These are phyloP conservation scores for Calyptommatus sinebrachiatus DNA, from an alignment of 2,113 vertebrate species.

Conservation along the genomic window DNA sequence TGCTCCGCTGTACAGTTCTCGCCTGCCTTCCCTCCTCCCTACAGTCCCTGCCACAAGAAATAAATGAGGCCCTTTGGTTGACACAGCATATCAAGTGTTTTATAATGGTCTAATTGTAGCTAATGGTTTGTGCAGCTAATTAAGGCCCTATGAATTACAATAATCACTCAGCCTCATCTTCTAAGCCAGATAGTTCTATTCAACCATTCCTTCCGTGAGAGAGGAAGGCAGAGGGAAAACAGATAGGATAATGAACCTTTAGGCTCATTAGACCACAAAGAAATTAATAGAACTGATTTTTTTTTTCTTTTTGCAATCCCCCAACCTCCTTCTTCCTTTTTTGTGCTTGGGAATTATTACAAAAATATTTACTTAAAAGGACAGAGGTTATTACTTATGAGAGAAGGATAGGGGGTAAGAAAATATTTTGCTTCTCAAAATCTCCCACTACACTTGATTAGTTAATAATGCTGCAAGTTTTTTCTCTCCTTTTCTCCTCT, in stretches of 20 bases:
- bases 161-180: constrained; percentile 96
- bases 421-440: background rate
- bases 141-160: constrained; percentile 99
- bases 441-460: background rate
- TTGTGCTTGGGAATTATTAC: constrained; percentile 35
- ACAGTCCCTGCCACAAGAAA: constrained; percentile 74
- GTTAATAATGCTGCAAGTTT: background rate
- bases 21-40: constrained; percentile 56
- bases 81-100: constrained; percentile 90
- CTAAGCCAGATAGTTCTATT: constrained; percentile 81
- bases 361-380: constrained; percentile 55
- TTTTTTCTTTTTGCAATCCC: background rate
- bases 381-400: background rate
- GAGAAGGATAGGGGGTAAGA: background rate
- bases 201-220: constrained; percentile 71
- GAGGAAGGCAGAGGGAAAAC: constrained; percentile 25
- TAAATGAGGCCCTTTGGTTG: constrained; percentile 84
- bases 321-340: no score
- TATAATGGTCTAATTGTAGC: constrained; percentile 99
- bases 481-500: background rate
- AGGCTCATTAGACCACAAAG: constrained; percentile 51
- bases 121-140: constrained; percentile 99
- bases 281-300: constrained; percentile 49
- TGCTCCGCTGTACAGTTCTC: constrained; percentile 63
- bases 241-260: constrained; percentile 39